Conservation (phyloP, 2,113 vertebrate genomes). For the Turnix velox region DNA sequence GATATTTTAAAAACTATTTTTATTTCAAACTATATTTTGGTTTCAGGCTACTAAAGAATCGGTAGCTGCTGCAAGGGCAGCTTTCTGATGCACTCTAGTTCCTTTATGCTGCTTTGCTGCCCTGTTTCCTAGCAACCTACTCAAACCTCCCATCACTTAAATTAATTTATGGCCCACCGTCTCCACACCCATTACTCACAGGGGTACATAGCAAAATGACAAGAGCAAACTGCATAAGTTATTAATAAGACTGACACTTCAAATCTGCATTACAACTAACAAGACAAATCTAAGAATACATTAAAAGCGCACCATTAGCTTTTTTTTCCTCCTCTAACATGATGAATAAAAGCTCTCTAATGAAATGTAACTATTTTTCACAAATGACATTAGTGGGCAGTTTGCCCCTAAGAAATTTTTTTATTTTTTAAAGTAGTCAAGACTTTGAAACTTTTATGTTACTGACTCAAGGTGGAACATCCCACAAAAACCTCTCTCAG, state of each 20-base stretch:
- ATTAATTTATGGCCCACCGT: slow-evolving; percentile 68
- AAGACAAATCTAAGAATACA: neutral
- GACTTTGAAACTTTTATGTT: neutral
- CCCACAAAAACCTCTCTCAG: neutral
- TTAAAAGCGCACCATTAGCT: neutral
- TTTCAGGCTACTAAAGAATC: neutral
- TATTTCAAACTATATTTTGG: neutral
- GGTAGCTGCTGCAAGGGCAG: slow-evolving; percentile 62
- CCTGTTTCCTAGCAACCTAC: slow-evolving; percentile 79
- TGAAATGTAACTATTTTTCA: neutral
- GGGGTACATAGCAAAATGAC: slow-evolving; percentile 36
- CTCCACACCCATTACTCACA: slow-evolving; percentile 65
- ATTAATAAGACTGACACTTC: slow-evolving; percentile 6
- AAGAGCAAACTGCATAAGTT: slow-evolving; percentile 6
- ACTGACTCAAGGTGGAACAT: slow-evolving; percentile 10
- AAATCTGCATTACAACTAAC: neutral
- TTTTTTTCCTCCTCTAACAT: neutral
- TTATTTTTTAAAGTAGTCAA: neutral
- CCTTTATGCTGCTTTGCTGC: slow-evolving; percentile 26
- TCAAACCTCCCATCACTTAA: slow-evolving; percentile 70
- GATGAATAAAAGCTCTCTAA: neutral
- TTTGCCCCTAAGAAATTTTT: neutral
- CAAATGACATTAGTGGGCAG: neutral
- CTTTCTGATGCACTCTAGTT: slow-evolving; percentile 19
- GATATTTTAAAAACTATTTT: neutral